Percentiles rank a stretch among this genome's conserved stretches.
Evolutionary conservation across 1,140 invertebrate genomes (phyloP).

Genomic region (Trichonephila inaurata): DNA sequence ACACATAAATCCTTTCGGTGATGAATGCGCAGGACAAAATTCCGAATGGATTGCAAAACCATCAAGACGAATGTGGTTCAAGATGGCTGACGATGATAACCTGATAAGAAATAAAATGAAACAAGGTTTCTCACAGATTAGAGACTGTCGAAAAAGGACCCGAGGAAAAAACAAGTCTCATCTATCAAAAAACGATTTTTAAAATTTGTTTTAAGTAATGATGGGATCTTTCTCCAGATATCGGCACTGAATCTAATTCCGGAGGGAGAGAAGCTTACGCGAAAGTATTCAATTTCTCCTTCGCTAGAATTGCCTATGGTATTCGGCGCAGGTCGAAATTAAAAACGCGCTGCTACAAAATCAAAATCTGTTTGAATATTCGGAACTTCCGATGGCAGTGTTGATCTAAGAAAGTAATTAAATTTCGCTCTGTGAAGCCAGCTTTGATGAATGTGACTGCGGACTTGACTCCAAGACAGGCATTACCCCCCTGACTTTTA

Average conservation of each 20-base stretch:
- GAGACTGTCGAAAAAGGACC: neutral
- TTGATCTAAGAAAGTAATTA: neutral
- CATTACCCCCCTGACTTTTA: neutral
- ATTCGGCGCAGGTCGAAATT: neutral
- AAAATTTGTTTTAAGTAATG: slow-evolving; percentile 7
- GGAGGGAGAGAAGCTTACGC: neutral
- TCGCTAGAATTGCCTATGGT: neutral
- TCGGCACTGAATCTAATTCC: neutral
- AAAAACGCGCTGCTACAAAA: neutral
- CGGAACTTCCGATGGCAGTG: neutral
- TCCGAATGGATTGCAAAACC: too few relatives aligned
- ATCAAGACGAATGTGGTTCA: too few relatives aligned
- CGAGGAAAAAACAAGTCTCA: neutral
- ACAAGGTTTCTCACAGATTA: neutral
- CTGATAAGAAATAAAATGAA: neutral
- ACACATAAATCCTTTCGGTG: too few relatives aligned
- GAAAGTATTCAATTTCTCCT: neutral
- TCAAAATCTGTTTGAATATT: neutral
- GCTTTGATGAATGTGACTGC: neutral
- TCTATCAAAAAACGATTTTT: slow-evolving; percentile 31
- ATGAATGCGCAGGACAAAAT: too few relatives aligned
- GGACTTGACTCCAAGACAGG: neutral
- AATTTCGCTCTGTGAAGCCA: neutral
- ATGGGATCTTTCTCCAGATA: neutral
- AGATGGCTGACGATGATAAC: too few relatives aligned